These are phyloP conservation scores for Epinephelus fuscoguttatus DNA, from an alignment of 2,113 vertebrate species.

Conservation along the genomic window DNA sequence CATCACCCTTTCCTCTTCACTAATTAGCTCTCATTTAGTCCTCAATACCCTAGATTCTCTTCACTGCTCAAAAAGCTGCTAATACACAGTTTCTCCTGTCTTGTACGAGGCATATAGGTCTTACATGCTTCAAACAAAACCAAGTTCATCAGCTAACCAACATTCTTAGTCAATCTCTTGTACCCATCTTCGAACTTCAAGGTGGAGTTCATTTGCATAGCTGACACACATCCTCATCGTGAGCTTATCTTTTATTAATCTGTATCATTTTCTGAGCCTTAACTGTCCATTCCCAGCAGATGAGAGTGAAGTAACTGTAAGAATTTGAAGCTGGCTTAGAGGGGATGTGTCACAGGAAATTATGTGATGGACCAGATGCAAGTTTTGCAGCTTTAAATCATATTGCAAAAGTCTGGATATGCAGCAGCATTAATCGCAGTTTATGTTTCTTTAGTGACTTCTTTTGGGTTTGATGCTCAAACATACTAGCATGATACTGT, in stretches of 20 bases:
- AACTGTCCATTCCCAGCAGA: neutral
- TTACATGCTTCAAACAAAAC: slow-evolving; percentile 14
- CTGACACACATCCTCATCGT: neutral
- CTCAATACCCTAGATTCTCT: slow-evolving; percentile 51
- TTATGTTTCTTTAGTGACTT: neutral
- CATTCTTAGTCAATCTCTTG: neutral
- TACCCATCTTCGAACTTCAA: neutral
- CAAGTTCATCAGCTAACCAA: neutral
- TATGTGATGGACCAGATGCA: neutral
- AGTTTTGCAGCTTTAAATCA: neutral
- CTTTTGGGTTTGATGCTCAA: neutral
- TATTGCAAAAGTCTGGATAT: neutral
- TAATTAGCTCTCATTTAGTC: slow-evolving; percentile 59
- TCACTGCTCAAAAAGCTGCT: slow-evolving; percentile 26
- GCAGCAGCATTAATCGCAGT: neutral
- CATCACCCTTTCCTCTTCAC: slow-evolving; percentile 41
- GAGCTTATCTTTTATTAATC: neutral
- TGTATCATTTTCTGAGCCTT: neutral
- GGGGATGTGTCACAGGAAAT: neutral
- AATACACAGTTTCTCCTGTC: neutral
- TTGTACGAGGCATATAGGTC: neutral
- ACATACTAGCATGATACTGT: neutral
- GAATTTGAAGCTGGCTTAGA: slow-evolving; percentile 5
- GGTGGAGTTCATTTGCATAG: neutral
- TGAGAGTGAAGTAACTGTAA: neutral